A percentile compares a stretch with the other conserved stretches of the same genome.
phyloP scores from a whole-genome alignment of 2,113 vertebrate species.

The Rhadina sibilatrix region DNA sequence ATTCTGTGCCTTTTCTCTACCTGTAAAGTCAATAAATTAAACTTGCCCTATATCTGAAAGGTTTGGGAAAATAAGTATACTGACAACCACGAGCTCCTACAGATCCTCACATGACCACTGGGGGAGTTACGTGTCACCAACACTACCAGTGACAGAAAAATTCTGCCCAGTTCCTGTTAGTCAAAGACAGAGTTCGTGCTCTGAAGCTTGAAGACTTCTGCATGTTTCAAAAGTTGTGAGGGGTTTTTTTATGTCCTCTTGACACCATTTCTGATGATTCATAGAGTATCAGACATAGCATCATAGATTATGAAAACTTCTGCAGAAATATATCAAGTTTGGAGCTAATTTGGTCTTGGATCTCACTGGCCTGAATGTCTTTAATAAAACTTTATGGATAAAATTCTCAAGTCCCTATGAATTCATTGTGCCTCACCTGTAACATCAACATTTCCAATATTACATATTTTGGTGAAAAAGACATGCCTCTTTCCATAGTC shows the following conservation, averaged over 20 bases:
- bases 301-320: neutral
- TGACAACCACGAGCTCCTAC: neutral
- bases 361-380: neutral
- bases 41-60: neutral
- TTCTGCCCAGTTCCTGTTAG: neutral
- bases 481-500: accelerated
- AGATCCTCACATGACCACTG: neutral
- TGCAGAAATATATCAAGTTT: neutral
- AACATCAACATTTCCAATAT: neutral
- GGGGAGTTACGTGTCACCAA: neutral
- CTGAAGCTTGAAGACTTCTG: neutral
- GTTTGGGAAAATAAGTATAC: neutral
- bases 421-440: neutral
- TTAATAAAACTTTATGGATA: neutral
- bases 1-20: neutral
- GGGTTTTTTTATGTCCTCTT: accelerated
- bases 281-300: neutral
- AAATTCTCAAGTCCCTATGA: neutral
- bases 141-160: neutral
- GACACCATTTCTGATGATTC: neutral
- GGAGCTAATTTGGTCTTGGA: neutral
- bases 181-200: neutral
- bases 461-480: neutral
- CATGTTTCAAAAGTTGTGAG: neutral
- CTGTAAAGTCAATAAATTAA: neutral